Evolutionary conservation across 2,113 vertebrate species (phyloP).

Genomic region (Campylorhamphus procurvoides): DNA sequence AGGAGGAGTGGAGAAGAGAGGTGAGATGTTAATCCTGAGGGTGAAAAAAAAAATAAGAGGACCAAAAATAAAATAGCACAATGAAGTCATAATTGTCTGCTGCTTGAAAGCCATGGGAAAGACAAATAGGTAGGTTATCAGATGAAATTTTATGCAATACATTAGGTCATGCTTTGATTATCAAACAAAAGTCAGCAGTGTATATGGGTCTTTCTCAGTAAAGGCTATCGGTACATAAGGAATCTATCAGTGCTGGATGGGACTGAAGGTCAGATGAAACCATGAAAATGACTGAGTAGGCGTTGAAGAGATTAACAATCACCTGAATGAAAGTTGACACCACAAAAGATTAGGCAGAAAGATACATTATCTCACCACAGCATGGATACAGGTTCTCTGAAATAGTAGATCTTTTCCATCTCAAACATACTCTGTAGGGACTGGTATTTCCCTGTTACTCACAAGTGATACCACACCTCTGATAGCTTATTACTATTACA

Average conservation of each 20-base stretch:
- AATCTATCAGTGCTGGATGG: not conserved
- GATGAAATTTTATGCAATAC: not conserved
- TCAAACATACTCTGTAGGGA: not conserved
- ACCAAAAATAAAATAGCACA: not conserved
- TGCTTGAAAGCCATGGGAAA: not conserved
- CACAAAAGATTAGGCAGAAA: conserved; percentile 18
- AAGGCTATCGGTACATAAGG: not conserved
- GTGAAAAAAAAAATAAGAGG: not conserved
- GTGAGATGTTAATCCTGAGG: not conserved
- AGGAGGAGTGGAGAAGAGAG: not conserved
- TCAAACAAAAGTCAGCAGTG: not conserved
- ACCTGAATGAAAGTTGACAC: conserved; percentile 39
- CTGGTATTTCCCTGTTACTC: not conserved
- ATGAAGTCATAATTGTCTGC: not conserved
- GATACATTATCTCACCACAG: conserved; percentile 11
- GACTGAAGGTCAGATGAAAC: conserved; percentile 20
- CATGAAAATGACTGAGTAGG: conserved; percentile 25
- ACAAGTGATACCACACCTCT: not conserved
- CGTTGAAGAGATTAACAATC: not conserved
- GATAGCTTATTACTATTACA: not conserved
- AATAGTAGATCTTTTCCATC: conserved; percentile 8
- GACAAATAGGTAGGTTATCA: not conserved
- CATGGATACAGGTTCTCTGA: not conserved
- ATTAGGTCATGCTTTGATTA: not conserved
- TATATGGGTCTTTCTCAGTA: not conserved